phyloP scores from a whole-genome alignment of 1,140 invertebrate genomes.

The Uloborus diversus region DNA sequence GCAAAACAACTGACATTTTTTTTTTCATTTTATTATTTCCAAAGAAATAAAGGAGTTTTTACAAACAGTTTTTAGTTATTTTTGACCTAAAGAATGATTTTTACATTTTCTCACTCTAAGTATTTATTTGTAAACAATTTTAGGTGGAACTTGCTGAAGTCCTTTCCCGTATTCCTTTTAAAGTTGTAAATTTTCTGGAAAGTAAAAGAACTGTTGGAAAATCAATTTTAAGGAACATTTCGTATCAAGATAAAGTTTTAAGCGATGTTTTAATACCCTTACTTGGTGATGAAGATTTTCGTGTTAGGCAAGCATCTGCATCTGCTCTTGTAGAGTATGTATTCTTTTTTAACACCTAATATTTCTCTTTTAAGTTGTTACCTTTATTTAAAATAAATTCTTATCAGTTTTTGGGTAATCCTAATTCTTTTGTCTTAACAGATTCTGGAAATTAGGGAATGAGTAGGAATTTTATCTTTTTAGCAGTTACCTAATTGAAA shows the following conservation, averaged over 20 bases:
- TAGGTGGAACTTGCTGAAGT: conserved; percentile 73
- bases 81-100: too few relatives aligned
- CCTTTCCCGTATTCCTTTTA: conserved; percentile 63
- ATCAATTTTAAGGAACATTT: neutral
- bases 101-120: too few relatives aligned
- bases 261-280: conserved; percentile 72
- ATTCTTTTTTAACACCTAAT: too few relatives aligned
- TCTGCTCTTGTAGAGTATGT: conserved; percentile 75
- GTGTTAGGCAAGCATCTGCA: conserved; percentile 78
- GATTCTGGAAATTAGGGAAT: too few relatives aligned
- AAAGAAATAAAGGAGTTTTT: too few relatives aligned
- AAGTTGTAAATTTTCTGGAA: conserved; percentile 52
- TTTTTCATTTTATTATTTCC: too few relatives aligned
- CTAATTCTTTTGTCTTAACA: too few relatives aligned
- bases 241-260: conserved; percentile 73
- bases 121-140: too few relatives aligned
- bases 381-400: neutral
- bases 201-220: neutral
- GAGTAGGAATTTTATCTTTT: too few relatives aligned
- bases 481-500: too few relatives aligned
- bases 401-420: conserved; percentile 57
- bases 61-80: too few relatives aligned
- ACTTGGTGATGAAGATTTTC: conserved; percentile 78
- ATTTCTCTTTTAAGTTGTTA: neutral
- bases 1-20: too few relatives aligned